A percentile compares a stretch with the other conserved stretches of the same genome.
These are phyloP conservation scores for Bombus waltoni DNA, from an alignment of 1,140 invertebrate genomes.

Conservation along the genomic window DNA sequence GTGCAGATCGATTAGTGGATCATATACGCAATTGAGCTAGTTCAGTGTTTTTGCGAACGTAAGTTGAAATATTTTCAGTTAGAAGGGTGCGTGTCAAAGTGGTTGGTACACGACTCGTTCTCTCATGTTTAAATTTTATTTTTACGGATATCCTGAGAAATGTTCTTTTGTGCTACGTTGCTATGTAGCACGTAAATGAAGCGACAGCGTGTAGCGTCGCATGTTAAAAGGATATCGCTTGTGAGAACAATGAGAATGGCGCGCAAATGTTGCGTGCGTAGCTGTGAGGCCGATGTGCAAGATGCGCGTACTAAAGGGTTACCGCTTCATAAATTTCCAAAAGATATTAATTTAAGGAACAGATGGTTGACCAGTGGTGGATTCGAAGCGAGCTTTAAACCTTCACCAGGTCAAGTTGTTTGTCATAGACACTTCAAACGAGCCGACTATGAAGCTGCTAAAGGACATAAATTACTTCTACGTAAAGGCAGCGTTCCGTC, in stretches of 20 bases:
- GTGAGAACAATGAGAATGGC: slow-evolving; percentile 74
- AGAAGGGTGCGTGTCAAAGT: slow-evolving; percentile 36
- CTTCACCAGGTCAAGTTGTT: slow-evolving; percentile 84
- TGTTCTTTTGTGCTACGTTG: slow-evolving; percentile 46
- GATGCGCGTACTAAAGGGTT: slow-evolving; percentile 81
- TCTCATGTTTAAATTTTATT: slow-evolving; percentile 1
- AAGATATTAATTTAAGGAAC: slow-evolving; percentile 77
- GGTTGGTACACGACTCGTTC: background rate
- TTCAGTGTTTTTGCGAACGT: slow-evolving; percentile 47
- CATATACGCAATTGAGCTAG: slow-evolving; percentile 17
- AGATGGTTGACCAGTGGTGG: slow-evolving; percentile 83
- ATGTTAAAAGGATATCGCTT: slow-evolving; percentile 39
- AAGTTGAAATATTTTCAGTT: slow-evolving; percentile 1
- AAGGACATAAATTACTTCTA: slow-evolving; percentile 84
- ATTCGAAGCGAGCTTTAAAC: slow-evolving; percentile 81
- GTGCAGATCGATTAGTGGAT: slow-evolving; percentile 36
- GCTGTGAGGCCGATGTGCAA: slow-evolving; percentile 73
- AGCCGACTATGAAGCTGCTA: slow-evolving; percentile 85
- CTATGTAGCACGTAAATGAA: slow-evolving; percentile 68
- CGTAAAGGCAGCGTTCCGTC: slow-evolving; percentile 83
- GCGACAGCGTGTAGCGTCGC: slow-evolving; percentile 50
- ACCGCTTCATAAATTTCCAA: slow-evolving; percentile 84
- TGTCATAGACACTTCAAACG: slow-evolving; percentile 86
- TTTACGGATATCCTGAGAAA: slow-evolving; percentile 21
- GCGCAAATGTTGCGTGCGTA: slow-evolving; percentile 79